phyloP scores from a whole-genome alignment of 2,113 vertebrate genomes.

The Eidolon helvum region DNA sequence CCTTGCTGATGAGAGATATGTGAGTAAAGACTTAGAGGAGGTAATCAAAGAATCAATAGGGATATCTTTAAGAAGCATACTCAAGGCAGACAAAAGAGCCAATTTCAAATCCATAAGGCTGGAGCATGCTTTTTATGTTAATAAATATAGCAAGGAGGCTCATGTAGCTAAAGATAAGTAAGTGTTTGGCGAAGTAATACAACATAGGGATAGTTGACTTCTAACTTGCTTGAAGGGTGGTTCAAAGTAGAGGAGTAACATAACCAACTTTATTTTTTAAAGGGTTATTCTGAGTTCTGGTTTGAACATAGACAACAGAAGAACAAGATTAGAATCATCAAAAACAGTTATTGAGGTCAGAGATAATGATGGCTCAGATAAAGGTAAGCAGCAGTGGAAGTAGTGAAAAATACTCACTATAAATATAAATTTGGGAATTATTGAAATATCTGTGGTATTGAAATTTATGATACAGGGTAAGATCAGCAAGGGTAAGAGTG shows the following conservation, averaged over 20 bases:
- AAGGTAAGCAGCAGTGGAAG: background rate
- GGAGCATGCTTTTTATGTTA: background rate
- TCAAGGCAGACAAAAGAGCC: background rate
- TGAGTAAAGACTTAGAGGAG: background rate
- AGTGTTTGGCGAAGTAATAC: rapidly evolving
- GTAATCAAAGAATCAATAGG: background rate
- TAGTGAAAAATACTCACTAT: background rate
- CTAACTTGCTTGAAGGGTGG: background rate
- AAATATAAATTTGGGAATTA: background rate
- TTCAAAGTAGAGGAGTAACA: background rate
- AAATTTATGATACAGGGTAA: background rate
- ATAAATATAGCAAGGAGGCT: background rate
- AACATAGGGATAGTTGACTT: background rate
- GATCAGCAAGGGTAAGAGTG: background rate
- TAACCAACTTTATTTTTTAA: background rate
- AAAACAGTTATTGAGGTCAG: background rate
- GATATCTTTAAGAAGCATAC: background rate
- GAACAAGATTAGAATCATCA: background rate
- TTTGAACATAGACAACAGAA: background rate
- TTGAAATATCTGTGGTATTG: background rate
- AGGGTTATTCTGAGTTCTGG: background rate
- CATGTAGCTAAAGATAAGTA: background rate
- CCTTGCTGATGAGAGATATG: background rate
- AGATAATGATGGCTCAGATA: background rate
- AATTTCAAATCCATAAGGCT: background rate